These are phyloP conservation scores for Caenorhabditis angaria DNA, from an alignment of 2,888 invertebrate species.

Conservation along the genomic window DNA sequence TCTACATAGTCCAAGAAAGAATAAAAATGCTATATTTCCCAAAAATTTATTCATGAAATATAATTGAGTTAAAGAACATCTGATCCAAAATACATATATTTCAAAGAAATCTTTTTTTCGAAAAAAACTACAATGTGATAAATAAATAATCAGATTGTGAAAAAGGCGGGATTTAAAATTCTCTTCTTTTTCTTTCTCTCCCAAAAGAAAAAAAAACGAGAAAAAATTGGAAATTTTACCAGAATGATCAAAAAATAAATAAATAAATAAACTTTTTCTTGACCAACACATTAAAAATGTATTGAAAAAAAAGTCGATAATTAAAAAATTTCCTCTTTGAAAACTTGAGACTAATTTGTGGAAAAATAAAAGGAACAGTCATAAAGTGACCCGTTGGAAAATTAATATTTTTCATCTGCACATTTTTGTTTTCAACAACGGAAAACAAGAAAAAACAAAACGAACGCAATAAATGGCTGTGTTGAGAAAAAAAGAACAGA, in stretches of 20 bases:
- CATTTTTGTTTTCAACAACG: neutral
- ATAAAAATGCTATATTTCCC: too few species aligned
- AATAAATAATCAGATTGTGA: conserved; percentile 2
- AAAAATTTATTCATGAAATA: too few species aligned
- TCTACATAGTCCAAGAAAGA: too few species aligned
- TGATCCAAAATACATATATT: too few species aligned
- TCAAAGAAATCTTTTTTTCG: too few species aligned
- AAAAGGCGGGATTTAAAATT: neutral
- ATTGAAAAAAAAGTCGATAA: conserved; percentile 1
- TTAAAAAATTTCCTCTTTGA: too few species aligned
- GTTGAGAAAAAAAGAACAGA: neutral
- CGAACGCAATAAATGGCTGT: neutral
- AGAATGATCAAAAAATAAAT: neutral
- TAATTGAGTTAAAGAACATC: neutral
- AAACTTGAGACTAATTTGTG: too few species aligned
- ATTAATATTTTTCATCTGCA: neutral
- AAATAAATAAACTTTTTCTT: neutral
- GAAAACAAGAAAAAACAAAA: neutral
- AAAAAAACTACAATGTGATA: neutral
- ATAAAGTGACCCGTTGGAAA: neutral
- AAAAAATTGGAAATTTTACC: neutral
- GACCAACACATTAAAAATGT: neutral
- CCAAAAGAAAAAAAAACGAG: neutral
- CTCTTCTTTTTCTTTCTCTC: neutral
- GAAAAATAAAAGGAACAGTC: neutral